phyloP scores from a whole-genome alignment of 1,140 invertebrate species.

The Hylyphantes graminicola region DNA sequence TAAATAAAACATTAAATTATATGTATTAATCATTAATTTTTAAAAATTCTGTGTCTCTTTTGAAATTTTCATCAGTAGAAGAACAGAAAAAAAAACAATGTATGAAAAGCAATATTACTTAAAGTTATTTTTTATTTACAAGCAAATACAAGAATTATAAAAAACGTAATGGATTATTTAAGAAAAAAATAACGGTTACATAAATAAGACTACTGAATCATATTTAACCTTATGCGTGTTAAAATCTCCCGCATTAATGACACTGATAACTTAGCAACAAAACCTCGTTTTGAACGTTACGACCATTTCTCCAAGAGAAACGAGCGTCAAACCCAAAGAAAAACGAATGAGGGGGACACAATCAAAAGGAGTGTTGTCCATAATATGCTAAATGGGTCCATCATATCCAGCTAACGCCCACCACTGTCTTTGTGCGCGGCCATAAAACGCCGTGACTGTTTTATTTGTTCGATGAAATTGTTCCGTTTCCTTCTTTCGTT shows the following conservation, averaged over 20 bases:
- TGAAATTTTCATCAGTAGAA: too few species aligned
- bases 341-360: slow-evolving; percentile 47
- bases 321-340: slow-evolving; percentile 1
- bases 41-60: background rate
- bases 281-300: slow-evolving; percentile 9
- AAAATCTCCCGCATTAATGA: background rate
- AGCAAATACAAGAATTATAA: too few species aligned
- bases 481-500: slow-evolving; percentile 32
- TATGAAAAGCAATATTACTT: too few species aligned
- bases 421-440: slow-evolving; percentile 34
- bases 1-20: background rate
- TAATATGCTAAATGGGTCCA: slow-evolving; percentile 55
- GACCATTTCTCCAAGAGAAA: background rate
- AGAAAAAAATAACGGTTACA: too few species aligned
- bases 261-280: background rate
- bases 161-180: too few species aligned
- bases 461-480: slow-evolving; percentile 51
- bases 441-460: slow-evolving; percentile 40
- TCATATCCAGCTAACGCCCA: slow-evolving; percentile 40
- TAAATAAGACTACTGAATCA: too few species aligned
- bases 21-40: background rate
- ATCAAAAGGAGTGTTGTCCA: slow-evolving; percentile 48
- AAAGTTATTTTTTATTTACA: too few species aligned
- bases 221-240: too few species aligned
- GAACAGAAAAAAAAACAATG: too few species aligned